These are phyloP conservation scores for Neoseiulus cucumeris DNA, from an alignment of 1,140 invertebrate species.

Conservation along the genomic window DNA sequence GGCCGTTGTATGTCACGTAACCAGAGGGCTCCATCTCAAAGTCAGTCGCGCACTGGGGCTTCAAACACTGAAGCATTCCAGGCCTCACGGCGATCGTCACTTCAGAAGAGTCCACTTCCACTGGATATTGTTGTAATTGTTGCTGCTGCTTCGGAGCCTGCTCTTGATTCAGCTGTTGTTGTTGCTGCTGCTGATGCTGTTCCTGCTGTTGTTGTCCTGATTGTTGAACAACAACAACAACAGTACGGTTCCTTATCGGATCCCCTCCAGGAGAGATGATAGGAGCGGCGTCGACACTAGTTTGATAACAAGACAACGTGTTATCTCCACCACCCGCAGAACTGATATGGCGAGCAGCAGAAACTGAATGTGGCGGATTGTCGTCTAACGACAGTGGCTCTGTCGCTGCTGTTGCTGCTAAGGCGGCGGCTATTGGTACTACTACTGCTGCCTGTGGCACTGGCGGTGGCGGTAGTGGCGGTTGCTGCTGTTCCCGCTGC, in stretches of 20 bases:
- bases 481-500: not conserved
- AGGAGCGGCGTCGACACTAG: not conserved
- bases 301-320: not conserved
- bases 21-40: too few species aligned
- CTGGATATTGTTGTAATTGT: not conserved
- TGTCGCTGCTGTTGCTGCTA: not conserved
- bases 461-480: not conserved
- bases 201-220: not conserved
- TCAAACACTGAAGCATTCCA: too few species aligned
- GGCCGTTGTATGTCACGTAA: too few species aligned
- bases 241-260: not conserved
- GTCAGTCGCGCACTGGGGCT: too few species aligned
- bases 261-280: not conserved
- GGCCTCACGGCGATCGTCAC: too few species aligned
- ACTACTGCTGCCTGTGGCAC: not conserved
- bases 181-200: not conserved
- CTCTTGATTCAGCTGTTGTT: not conserved
- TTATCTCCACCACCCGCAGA: constrained; percentile 4
- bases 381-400: not conserved
- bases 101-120: too few species aligned
- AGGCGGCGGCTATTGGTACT: not conserved
- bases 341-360: not conserved
- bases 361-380: not conserved
- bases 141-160: not conserved
- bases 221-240: not conserved